Base-by-base conservation (phyloP, 1,140 invertebrate species). In the Micrasema longulum region DNA sequence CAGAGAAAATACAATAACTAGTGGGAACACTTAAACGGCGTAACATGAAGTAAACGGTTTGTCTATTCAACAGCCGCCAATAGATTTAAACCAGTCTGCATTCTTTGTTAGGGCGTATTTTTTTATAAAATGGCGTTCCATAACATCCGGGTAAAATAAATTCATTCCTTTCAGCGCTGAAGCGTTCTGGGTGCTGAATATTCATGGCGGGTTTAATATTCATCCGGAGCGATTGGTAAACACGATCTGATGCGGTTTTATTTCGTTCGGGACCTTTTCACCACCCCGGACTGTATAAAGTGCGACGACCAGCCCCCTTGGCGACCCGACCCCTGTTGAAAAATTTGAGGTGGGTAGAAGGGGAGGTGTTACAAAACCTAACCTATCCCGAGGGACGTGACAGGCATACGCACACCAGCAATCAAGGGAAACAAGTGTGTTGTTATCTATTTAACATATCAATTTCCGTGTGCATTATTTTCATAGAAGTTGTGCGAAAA, bases 161-260 rank as follows among this genome's bases (percentile, higher is more conserved):
- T 38, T 60, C 55, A 38, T 60, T 22, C 55, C 6, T 11, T 20
- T 23, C 26, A 55, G 12, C 23, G 23, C 50, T 16, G 55, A 35
- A 55, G 26, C 23, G 23, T 26, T 16, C 31, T 26, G 35, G 20
- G 52, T n/a, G 1, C 55, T 60, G 55, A 60, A 60, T 60, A 60
- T 60, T 60, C 55, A 60, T 60, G 55, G 35, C 35, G 5, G 55
- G 38, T 53, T 53, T 60, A 60, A 60, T 60, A 60, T 60, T 60
- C 55, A 18, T 31, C 36, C 55, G 55, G 55, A 41, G 55, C 55
- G 35, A 60, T 60, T 60, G 55, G 55, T 60, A 60, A 60, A 60
- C 55, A 60, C 55, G 55, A 60, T 60, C 36, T 18, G 55, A 43
- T 60, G 55, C 36, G 55, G 55, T 60, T 52, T 41, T 60, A 60